Base-by-base conservation (phyloP, 2,797 vertebrate genomes). In the Perodicticus potto region DNA sequence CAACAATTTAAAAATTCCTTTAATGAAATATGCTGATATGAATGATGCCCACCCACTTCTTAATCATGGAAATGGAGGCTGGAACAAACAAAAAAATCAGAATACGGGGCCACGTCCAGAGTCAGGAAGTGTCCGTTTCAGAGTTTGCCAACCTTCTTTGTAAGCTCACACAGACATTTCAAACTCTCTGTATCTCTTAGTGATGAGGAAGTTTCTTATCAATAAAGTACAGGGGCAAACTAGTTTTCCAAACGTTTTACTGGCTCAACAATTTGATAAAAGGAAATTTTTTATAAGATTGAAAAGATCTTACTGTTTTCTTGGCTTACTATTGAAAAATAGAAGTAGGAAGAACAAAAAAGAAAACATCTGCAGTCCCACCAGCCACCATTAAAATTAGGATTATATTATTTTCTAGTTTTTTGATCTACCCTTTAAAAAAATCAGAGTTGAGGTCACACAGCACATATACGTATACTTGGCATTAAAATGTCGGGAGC, bases 131-230 rank as follows among this genome's bases (percentile, higher is more conserved):
- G 49, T 13, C 45, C 67, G 37, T 80, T 59, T 91, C 32, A 85
- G 27, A 91, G 27, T 70, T 23, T 74, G 49, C n/a, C 63, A 94
- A 74, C 32, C 82, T 74, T 63, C 19, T 22, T 96, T 93, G 86
- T 70, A 25, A 55, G 49, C 72, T 87, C 85, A 91, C 10, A 85
- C 53, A 95, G 95, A 85, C 61, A 53, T 80, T 95, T 94, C 78
- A 74, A 89, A 78, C 43, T 92, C 40, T 84, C 40, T 91, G 23
- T 96, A 55, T 67, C 61, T 93, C 13, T 37, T 86, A 34, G 74
- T 86, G 86, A 91, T 82, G 89, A 97, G 43, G 80, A 63, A 82
- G 27, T 77, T 81, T 93, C 49, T 88, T 91, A 89, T 93, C 85
- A 92, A 10, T 95, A 74, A 94, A 72, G 27, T 73, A 57, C 13